Conservation (phyloP, 2,888 invertebrate genomes). For the Calliphora vomitoria region DNA sequence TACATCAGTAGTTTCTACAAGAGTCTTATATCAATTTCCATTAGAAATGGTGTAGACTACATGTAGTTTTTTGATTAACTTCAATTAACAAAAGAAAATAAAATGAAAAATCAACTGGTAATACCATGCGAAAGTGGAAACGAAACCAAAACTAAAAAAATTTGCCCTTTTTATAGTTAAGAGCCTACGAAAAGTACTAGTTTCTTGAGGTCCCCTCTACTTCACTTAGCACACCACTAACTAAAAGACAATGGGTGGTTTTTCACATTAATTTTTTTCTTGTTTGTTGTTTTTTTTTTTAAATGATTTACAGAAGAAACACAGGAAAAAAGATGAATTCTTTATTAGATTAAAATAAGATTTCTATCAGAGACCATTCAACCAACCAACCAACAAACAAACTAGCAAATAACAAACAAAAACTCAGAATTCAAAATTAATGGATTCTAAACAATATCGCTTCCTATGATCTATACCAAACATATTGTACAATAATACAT, state of each 20-base stretch:
- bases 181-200: neutral
- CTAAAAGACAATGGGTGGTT: constrained; percentile 64
- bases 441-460: constrained; percentile 56
- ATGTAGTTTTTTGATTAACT: constrained; percentile 54
- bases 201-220: neutral
- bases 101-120: constrained; percentile 25
- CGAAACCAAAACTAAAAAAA: neutral
- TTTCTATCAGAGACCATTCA: constrained; percentile 37
- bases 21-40: too few relatives aligned
- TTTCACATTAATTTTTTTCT: constrained; percentile 40
- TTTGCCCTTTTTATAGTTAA: neutral
- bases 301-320: constrained; percentile 10
- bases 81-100: constrained; percentile 35
- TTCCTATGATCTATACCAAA: constrained; percentile 20
- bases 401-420: neutral
- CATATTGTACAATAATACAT: neutral
- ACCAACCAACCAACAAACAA: neutral
- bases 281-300: neutral
- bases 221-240: neutral
- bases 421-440: constrained; percentile 41
- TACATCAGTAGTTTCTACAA: neutral
- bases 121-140: neutral
- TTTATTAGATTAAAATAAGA: constrained; percentile 56
- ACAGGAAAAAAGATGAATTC: constrained; percentile 24
- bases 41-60: constrained; percentile 20